phyloP scores from a whole-genome alignment of 2,113 vertebrate genomes.

The Ranitomeya variabilis region DNA sequence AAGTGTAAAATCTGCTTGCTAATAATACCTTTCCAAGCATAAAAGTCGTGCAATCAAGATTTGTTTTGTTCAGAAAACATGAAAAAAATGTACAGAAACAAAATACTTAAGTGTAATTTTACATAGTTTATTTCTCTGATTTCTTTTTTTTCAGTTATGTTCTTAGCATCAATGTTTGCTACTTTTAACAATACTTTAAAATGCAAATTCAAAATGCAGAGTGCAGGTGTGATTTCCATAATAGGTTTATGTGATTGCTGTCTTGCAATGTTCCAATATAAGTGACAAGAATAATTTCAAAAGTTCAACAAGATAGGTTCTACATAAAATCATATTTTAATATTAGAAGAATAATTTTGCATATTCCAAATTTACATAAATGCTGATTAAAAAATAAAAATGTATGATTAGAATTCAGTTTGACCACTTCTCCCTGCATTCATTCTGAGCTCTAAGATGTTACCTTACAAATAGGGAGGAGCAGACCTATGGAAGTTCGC shows the following conservation, averaged over 20 bases:
- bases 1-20: slow-evolving; percentile 28
- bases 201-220: neutral
- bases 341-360: neutral
- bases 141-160: slow-evolving; percentile 25
- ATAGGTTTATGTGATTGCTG: neutral
- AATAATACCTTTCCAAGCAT: slow-evolving; percentile 42
- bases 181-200: neutral
- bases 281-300: neutral
- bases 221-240: neutral
- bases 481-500: too few relatives aligned
- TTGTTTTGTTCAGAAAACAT: slow-evolving; percentile 47
- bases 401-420: neutral
- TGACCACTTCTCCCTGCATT: too few relatives aligned
- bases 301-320: neutral
- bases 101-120: slow-evolving; percentile 48
- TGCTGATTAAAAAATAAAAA: neutral
- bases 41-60: slow-evolving; percentile 42
- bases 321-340: neutral
- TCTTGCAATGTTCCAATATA: neutral
- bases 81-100: slow-evolving; percentile 8
- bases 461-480: too few relatives aligned
- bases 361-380: neutral
- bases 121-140: slow-evolving; percentile 41
- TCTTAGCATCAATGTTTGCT: slow-evolving; percentile 33
- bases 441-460: too few relatives aligned